These are phyloP conservation scores for Drosophila trapezifrons DNA, from an alignment of 1,140 invertebrate species.

Conservation along the genomic window DNA sequence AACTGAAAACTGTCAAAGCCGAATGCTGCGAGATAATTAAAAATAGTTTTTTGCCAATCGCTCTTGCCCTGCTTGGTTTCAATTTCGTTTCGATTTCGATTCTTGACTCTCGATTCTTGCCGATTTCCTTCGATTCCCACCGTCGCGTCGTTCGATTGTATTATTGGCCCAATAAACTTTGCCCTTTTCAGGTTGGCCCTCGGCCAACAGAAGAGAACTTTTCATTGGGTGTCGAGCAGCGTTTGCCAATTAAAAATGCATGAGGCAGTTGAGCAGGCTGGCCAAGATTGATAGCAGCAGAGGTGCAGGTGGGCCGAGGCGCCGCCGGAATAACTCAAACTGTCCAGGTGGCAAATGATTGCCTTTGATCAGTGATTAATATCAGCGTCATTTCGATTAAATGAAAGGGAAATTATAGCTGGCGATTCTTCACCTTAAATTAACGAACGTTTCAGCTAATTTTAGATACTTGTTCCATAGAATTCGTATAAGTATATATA, in stretches of 20 bases:
- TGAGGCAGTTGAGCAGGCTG: constrained; percentile 7
- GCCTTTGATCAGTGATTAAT: constrained; percentile 10
- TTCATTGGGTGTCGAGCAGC: constrained; percentile 18
- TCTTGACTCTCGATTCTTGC: constrained; percentile 10
- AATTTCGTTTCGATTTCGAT: constrained; percentile 58
- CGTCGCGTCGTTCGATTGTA: constrained; percentile 40
- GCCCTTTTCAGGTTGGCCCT: constrained; percentile 59
- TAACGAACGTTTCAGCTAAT: not conserved
- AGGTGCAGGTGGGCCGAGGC: constrained; percentile 14
- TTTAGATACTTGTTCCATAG: not conserved
- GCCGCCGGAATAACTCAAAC: not conserved
- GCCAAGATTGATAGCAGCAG: constrained; percentile 17
- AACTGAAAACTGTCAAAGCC: constrained; percentile 59
- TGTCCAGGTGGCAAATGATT: constrained; percentile 16
- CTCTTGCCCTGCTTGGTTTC: too few relatives aligned
- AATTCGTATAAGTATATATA: too few relatives aligned
- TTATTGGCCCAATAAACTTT: constrained; percentile 80
- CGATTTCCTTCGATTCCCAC: constrained; percentile 14
- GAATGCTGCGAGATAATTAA: constrained; percentile 52
- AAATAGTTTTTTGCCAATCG: constrained; percentile 61
- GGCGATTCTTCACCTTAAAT: not conserved
- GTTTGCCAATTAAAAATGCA: constrained; percentile 53
- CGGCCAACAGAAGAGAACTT: constrained; percentile 39
- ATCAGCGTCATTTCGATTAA: not conserved
- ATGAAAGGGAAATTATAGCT: not conserved